Percentiles rank a stretch among this genome's conserved stretches.
Conservation (phyloP, 2,113 vertebrate genomes). For the Donacobius atricapilla region DNA sequence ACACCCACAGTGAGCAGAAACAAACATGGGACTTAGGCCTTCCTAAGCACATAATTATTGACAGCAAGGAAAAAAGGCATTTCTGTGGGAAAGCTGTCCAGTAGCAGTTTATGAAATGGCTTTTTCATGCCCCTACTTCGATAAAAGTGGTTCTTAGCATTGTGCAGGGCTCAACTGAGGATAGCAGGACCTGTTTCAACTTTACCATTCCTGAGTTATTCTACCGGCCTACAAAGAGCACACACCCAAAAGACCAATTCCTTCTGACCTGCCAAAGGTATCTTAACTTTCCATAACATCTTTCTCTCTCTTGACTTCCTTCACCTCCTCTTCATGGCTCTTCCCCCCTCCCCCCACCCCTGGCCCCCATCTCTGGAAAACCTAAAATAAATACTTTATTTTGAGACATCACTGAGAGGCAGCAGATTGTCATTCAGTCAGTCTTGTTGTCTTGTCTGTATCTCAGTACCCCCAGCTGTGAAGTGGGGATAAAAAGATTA, state of each 20-base stretch:
- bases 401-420: neutral
- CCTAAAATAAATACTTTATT: neutral
- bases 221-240: neutral
- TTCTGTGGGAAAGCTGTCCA: neutral
- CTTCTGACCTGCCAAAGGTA: neutral
- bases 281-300: neutral
- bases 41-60: neutral
- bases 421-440: neutral
- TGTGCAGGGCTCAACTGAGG: neutral
- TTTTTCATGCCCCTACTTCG: neutral
- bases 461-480: neutral
- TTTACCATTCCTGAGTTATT: neutral
- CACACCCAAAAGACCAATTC: neutral
- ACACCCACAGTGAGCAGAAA: neutral
- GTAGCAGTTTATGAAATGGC: neutral
- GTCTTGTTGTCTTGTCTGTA: neutral
- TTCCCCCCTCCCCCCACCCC: accelerated
- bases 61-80: neutral
- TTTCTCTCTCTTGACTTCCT: neutral
- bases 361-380: neutral
- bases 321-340: neutral
- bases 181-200: neutral
- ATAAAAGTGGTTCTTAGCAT: neutral
- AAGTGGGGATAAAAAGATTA: too few species aligned
- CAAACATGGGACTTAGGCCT: neutral